Evolutionary conservation across 53 echinoderm and acorn worm species (phyloP), one percentile per base, ranked within the genome.

Genomic region (Henricia sp.): DNA sequence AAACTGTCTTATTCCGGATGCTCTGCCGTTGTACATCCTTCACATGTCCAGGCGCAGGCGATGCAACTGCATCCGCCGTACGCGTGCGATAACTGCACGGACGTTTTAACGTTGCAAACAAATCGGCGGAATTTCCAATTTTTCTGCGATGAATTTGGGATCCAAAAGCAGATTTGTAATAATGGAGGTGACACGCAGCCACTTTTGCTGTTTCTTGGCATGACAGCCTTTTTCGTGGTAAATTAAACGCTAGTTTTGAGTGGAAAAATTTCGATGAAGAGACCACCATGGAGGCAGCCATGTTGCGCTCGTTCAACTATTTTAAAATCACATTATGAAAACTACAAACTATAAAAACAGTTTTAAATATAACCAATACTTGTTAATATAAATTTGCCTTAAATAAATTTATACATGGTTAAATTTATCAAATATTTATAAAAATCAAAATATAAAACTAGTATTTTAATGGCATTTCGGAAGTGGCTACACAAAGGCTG

Each of bases 251-350:
- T 4, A 28, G 33, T 60, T 60, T 60, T 60, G 14, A 34, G 32
- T 27, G 62, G 62, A 60, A 3, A 60, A 26, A 5, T 6, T 50
- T 51, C 30, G 8, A 50, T 19, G 32, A 33, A n/a, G 71, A 8
- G 6, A 33, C 19, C 0, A 52, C 33, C 16, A 34, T 55, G 73
- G 73, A 54, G 34, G 73, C 73, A 19, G 73, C 73, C 73, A 73
- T 73, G 25, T 73, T 70, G 17, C 29, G 24, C 62, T 60, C 62
- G 62, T 60, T 60, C 62, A 29, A 9, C 6, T 13, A 44, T 44
- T 44, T n/a, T n/a, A n/a, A n/a, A n/a, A n/a, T n/a, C n/a, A n/a
- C n/a, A n/a, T n/a, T n/a, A n/a, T n/a, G n/a, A n/a, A n/a, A n/a
- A n/a, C n/a, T n/a, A n/a, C n/a, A n/a, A n/a, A n/a, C n/a, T n/a